Evolutionary conservation across 1,140 invertebrate genomes (phyloP), one percentile per base, ranked within the genome.

Genomic region (Neuroterus valhalla): DNA sequence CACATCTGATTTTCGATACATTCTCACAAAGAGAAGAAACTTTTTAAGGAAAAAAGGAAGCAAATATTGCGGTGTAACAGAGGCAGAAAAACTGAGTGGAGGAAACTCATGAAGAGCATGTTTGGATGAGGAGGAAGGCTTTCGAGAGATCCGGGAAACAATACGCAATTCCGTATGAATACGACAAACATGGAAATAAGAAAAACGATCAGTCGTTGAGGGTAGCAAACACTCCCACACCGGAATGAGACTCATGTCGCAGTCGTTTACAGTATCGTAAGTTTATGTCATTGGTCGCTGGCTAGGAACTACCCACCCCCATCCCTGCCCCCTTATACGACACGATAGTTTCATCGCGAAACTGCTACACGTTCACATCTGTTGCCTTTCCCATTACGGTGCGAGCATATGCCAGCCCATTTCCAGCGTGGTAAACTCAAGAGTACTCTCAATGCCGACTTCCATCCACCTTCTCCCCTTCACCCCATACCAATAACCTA

Each of bases 341-440:
- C 44, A 77, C 81, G 82, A 84, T 85, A 83, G 83, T 84, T 85
- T 83, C 83, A 80, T 85, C 82, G 84, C 82, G 78, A 81, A 85
- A 85, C 79, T 82, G 80, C 81, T 76, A 79, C 55, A 62, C 77
- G 78, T 79, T 84, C 82, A 74, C 85, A 87, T 87, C 84, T 86
- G 86, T 87, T 86, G 81, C 86, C 80, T 82, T 79, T 78, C 79
- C 79, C 82, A 83, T 82, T 85, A 85, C 78, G 75, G 75, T 72
- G 75, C 82, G 45, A 80, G 73, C 75, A 78, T 76, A 74, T 55
- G 77, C 75, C 81, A 72, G 78, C 71, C 75, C 78, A 78, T 84
- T 84, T 80, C 78, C 79, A 75, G 70, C 45, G 31, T 74, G 71
- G 81, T 82, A 84, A 84, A 82, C 79, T 77, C 75, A 70, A 82